These are phyloP conservation scores for Hirudo medicinalis DNA, from an alignment of 1,140 invertebrate genomes.

Conservation along the genomic window DNA sequence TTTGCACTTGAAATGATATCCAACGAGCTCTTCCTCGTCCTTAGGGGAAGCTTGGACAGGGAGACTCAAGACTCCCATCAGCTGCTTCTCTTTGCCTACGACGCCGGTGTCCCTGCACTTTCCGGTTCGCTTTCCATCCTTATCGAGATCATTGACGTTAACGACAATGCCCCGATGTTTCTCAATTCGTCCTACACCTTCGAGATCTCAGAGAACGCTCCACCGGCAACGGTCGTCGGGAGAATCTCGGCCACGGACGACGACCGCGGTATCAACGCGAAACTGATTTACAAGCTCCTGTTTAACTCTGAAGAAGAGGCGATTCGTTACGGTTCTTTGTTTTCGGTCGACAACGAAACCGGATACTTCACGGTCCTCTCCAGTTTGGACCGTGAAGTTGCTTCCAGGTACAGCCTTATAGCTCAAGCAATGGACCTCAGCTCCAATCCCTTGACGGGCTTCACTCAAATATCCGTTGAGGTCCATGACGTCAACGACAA, in stretches of 20 bases:
- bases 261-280: slow-evolving; percentile 20
- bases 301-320: neutral
- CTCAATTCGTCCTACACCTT: slow-evolving; percentile 10
- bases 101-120: neutral
- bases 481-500: neutral
- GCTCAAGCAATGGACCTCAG: slow-evolving; percentile 1
- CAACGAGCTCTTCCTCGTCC: neutral
- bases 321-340: neutral
- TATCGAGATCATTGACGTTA: neutral
- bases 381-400: neutral
- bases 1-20: neutral
- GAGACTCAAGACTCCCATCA: neutral
- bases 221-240: slow-evolving; percentile 45
- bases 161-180: slow-evolving; percentile 16
- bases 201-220: slow-evolving; percentile 15
- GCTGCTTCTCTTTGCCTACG: neutral
- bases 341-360: neutral
- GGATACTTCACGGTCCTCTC: neutral
- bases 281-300: neutral
- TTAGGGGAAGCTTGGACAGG: neutral
- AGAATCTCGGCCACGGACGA: slow-evolving; percentile 20
- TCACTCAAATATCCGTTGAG: neutral
- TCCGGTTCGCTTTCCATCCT: slow-evolving; percentile 43
- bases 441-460: slow-evolving; percentile 3
- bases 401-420: neutral